Evolutionary conservation across 2,113 vertebrate genomes (phyloP).

Genomic region (Sinocyclocheilus maitianheensis): DNA sequence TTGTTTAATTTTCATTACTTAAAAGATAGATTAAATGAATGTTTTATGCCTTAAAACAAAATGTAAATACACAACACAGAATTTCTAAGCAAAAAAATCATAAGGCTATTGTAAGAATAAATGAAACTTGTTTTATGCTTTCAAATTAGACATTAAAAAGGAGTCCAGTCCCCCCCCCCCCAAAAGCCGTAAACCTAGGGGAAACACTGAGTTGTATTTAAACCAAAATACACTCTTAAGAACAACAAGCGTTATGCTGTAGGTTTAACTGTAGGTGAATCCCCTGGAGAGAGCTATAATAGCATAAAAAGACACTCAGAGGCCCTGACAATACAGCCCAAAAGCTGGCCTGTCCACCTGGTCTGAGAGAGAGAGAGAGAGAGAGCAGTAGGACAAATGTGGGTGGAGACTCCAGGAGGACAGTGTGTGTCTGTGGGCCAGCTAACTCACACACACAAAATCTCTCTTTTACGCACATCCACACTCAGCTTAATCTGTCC

Average conservation of each 20-base stretch:
- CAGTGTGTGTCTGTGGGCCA: slow-evolving; percentile 52
- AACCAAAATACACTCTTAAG: neutral
- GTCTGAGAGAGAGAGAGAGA: slow-evolving; percentile 44
- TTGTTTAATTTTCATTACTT: too few species aligned
- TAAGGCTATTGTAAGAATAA: too few species aligned
- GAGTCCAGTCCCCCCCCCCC: too few species aligned
- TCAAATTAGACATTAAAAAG: too few species aligned
- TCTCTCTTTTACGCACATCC: slow-evolving; percentile 29
- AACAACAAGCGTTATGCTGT: neutral
- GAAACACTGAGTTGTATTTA: neutral
- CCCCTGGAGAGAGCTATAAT: slow-evolving; percentile 44
- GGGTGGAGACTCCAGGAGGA: slow-evolving; percentile 49
- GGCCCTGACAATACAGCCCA: slow-evolving; percentile 23
- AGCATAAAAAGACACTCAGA: slow-evolving; percentile 36
- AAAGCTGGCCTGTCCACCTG: slow-evolving; percentile 46
- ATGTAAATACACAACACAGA: too few species aligned
- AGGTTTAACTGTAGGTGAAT: slow-evolving; percentile 8
- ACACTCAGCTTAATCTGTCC: slow-evolving; percentile 65
- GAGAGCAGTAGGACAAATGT: slow-evolving; percentile 43
- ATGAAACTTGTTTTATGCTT: too few species aligned
- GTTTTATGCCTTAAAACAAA: too few species aligned
- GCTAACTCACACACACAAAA: slow-evolving; percentile 42
- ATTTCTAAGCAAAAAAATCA: too few species aligned
- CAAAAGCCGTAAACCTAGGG: too few species aligned
- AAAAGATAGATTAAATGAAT: too few species aligned